A percentile compares a stretch with the other conserved stretches of the same genome.
These are phyloP conservation scores for Diloba caeruleocephala DNA, from an alignment of 2,888 invertebrate species.

Conservation along the genomic window DNA sequence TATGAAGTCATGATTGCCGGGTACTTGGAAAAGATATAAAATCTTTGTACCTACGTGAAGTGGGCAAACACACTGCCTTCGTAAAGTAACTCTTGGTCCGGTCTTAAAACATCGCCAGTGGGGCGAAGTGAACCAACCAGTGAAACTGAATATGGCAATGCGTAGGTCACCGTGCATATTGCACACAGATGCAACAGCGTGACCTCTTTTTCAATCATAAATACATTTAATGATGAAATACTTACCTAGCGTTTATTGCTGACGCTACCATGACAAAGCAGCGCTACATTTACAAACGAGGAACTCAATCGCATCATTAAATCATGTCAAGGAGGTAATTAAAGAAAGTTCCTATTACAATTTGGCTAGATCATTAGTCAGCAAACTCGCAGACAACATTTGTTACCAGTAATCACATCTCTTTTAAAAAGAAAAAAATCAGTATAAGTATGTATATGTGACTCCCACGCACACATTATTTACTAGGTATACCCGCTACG, in stretches of 20 bases:
- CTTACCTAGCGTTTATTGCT: slow-evolving; percentile 25
- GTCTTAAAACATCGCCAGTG: slow-evolving; percentile 21
- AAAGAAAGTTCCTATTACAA: slow-evolving; percentile 34
- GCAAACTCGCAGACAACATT: slow-evolving; percentile 25
- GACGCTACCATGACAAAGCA: slow-evolving; percentile 18
- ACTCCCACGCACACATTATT: slow-evolving; percentile 29
- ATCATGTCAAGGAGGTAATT: slow-evolving; percentile 20
- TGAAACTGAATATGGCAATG: slow-evolving; percentile 60
- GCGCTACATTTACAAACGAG: slow-evolving; percentile 7
- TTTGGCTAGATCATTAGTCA: slow-evolving; percentile 27
- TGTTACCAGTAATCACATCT: slow-evolving; percentile 14
- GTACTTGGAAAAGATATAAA: slow-evolving; percentile 35
- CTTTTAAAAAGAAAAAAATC: slow-evolving; percentile 15
- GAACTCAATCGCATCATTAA: slow-evolving; percentile 13
- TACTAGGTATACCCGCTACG: slow-evolving; percentile 15
- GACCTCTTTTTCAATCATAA: slow-evolving; percentile 58
- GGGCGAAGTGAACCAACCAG: slow-evolving; percentile 38
- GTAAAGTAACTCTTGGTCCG: slow-evolving; percentile 7
- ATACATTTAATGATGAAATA: slow-evolving; percentile 41
- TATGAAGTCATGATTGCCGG: slow-evolving; percentile 33
- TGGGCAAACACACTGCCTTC: slow-evolving; percentile 1
- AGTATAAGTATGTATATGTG: slow-evolving; percentile 9
- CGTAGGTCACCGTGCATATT: slow-evolving; percentile 65
- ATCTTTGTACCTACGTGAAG: slow-evolving; percentile 7
- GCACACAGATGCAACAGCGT: slow-evolving; percentile 47